phyloP scores from a whole-genome alignment of 2,113 vertebrate species.

The Sinocyclocheilus grahami region DNA sequence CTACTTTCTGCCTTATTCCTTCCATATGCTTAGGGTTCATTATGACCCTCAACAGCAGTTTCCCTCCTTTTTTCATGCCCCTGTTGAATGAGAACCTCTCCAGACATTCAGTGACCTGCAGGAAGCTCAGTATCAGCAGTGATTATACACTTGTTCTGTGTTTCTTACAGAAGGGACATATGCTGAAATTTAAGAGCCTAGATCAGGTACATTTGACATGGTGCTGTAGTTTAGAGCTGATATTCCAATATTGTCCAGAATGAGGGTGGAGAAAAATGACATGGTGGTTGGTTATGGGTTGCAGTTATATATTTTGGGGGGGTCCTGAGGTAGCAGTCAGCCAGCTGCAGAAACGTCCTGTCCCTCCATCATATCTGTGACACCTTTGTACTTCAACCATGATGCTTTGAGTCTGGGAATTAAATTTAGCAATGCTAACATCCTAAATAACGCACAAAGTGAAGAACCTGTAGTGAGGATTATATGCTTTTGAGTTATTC shows the following conservation, averaged over 20 bases:
- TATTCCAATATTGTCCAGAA: neutral
- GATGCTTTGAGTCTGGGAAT: neutral
- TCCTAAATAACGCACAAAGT: too few species aligned
- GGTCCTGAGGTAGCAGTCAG: conserved; percentile 67
- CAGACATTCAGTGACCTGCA: conserved; percentile 51
- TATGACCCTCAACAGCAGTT: neutral
- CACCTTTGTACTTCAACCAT: conserved; percentile 37
- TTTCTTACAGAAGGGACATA: neutral
- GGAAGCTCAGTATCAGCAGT: conserved; percentile 18
- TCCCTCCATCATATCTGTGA: conserved; percentile 25
- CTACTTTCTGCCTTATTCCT: neutral
- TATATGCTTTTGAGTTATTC: neutral
- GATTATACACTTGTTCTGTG: neutral
- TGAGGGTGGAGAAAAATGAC: conserved; percentile 21
- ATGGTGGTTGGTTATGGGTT: conserved; percentile 48
- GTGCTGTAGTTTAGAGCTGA: neutral
- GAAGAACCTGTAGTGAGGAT: neutral
- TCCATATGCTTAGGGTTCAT: neutral
- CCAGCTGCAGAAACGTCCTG: conserved; percentile 71
- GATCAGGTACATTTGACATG: neutral
- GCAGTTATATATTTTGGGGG: conserved; percentile 55
- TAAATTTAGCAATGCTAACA: too few species aligned
- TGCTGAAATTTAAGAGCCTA: neutral
- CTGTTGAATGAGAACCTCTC: conserved; percentile 13
- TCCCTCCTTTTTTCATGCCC: neutral